Base-by-base conservation (phyloP, 2,888 invertebrate species). In the Herminia tarsipennalis region DNA sequence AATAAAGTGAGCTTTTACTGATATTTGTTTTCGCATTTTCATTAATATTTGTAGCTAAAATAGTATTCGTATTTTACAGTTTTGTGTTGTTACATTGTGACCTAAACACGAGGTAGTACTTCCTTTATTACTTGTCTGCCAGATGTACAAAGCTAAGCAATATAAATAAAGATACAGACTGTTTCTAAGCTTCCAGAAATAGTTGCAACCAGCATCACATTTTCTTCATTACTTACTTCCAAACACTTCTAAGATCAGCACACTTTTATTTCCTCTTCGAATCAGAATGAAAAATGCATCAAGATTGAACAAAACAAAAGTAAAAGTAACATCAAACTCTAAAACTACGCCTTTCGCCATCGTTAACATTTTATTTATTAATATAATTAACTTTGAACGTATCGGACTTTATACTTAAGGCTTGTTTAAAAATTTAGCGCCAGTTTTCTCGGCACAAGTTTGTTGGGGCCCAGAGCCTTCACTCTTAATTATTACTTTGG, bases 401-500 rank as follows among this genome's bases (percentile, higher is more conserved):
- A 89, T 89, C 83, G 84, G 83, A 88, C 88, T 89, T 88, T 74
- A 78, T 89, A 88, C 90, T 89, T 88, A 88, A 78, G 73, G 82
- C 77, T 80, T 86, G 79, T 83, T 91, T 90, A 91, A 90, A 91
- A 89, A 91, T 90, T 88, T 86, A 89, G 74, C 83, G 70, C 66
- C 80, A 73, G 81, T 78, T 74, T 74, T 76, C 75, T 69, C 70
- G 61, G 71, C 72, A 73, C 74, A 80, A 81, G 80, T 78, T 71
- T 73, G 71, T 73, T 78, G 78, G 78, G 85, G 82, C 58, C 83
- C 81, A 76, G 79, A 82, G 78, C 83, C 84, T 91, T 91, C 91
- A 88, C 88, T 92, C 90, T 90, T 92, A 91, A 92, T 92, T 92
- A 92, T 91, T 91, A 92, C 92, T 91, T 91, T 89, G 89, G 87